phyloP scores from a whole-genome alignment of 2,797 vertebrate genomes.

The Rousettus madagascariensis region DNA sequence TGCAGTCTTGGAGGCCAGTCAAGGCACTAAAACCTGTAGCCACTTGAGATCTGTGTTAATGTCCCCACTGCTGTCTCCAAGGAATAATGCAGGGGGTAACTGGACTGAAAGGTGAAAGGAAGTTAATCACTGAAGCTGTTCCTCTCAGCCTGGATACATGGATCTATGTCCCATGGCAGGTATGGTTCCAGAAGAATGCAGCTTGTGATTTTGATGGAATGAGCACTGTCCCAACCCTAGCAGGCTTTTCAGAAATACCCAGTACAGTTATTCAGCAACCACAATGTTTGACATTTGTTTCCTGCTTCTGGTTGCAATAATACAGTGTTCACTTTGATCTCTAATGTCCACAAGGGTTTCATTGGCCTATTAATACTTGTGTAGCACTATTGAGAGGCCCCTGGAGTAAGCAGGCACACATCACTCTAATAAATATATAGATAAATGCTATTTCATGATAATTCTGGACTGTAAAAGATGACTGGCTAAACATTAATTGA shows the following conservation, averaged over 20 bases:
- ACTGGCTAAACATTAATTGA: background rate
- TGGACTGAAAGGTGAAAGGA: background rate
- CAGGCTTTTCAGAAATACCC: slow-evolving; percentile 18
- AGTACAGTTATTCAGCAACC: slow-evolving; percentile 16
- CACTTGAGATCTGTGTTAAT: slow-evolving; percentile 4
- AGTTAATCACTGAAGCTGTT: background rate
- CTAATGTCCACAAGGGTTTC: background rate
- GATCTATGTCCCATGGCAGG: background rate
- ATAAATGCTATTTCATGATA: background rate
- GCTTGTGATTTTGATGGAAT: background rate
- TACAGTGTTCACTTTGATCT: background rate
- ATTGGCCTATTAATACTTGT: background rate
- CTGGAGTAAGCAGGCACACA: background rate
- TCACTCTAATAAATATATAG: background rate
- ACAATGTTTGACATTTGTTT: slow-evolving; percentile 25
- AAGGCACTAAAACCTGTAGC: background rate
- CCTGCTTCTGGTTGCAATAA: slow-evolving; percentile 11
- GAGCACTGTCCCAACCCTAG: background rate
- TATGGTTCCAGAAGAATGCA: background rate
- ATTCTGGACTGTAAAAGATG: slow-evolving; percentile 8
- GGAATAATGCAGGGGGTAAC: background rate
- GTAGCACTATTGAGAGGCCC: background rate
- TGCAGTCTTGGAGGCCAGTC: background rate
- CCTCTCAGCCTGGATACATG: slow-evolving; percentile 11
- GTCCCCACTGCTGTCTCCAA: background rate